A percentile compares a stretch with the other conserved stretches of the same genome.
Conservation (phyloP, 2,888 invertebrate genomes). For the Andricus quercusramuli region DNA sequence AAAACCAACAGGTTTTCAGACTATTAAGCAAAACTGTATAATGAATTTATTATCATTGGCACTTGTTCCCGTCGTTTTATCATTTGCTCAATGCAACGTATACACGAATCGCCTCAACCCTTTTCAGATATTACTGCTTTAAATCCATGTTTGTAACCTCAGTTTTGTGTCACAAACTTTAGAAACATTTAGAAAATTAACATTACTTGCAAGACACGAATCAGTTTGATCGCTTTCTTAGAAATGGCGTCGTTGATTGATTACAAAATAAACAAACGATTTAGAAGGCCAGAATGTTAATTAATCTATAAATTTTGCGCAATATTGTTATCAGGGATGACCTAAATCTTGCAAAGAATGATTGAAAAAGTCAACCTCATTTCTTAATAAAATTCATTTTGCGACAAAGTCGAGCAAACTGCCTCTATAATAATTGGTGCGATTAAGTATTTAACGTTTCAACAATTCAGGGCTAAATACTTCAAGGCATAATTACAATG, state of each 20-base stretch:
- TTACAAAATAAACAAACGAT: background rate
- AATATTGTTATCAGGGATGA: background rate
- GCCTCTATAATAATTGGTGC: background rate
- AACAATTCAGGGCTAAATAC: background rate
- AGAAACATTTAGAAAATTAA: background rate
- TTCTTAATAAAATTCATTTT: background rate
- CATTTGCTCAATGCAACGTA: background rate
- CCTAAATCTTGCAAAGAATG: background rate
- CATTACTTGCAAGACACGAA: background rate
- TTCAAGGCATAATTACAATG: background rate
- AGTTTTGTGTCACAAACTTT: background rate
- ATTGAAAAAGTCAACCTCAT: background rate
- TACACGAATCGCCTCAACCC: background rate
- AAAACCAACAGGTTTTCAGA: conserved; percentile 31
- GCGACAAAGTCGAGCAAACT: background rate
- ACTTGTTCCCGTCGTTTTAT: conserved; percentile 15
- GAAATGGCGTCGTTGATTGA: too few relatives aligned
- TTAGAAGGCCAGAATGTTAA: background rate
- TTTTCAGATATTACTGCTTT: background rate
- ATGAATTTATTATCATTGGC: conserved; percentile 33
- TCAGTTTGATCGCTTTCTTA: too few relatives aligned
- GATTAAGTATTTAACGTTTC: conserved; percentile 5
- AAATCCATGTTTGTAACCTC: background rate
- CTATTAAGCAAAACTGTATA: conserved; percentile 23
- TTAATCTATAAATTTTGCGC: background rate